Evolutionary conservation across 2,113 vertebrate species (phyloP).

Genomic region (Arvicanthis niloticus): DNA sequence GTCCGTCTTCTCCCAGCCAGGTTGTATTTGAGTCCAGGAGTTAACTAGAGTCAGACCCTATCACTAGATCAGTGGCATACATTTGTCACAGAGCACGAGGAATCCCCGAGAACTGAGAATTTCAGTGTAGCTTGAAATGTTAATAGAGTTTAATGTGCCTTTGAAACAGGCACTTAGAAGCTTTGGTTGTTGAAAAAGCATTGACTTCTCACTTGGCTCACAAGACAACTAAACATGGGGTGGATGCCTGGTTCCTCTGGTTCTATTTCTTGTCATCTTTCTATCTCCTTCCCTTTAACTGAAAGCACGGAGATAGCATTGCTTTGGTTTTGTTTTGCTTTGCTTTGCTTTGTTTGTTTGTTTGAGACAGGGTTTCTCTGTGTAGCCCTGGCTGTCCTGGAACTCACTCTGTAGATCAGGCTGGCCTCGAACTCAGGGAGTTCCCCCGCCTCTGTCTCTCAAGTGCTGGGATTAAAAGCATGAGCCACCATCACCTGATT

Average conservation of each 20-base stretch:
- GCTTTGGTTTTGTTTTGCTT: too few relatives aligned
- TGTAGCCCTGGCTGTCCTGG: background rate
- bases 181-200: background rate
- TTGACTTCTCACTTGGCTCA: background rate
- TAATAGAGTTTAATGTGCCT: background rate
- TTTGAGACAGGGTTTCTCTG: background rate
- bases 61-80: background rate
- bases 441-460: background rate
- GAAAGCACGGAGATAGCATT: background rate
- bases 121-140: background rate
- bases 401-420: background rate
- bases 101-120: background rate
- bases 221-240: background rate
- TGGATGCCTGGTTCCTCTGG: background rate
- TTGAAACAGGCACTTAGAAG: background rate
- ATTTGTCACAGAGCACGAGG: background rate
- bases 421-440: background rate
- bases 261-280: background rate
- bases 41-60: background rate
- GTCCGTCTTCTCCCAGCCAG: background rate
- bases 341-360: background rate
- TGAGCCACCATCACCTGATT: background rate
- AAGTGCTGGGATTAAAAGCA: background rate
- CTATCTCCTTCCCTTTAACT: background rate
- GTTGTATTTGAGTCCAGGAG: background rate